Percentiles rank a stretch among this genome's conserved stretches.
These are phyloP conservation scores for Gymnocheta viridis DNA, from an alignment of 2,888 invertebrate genomes.

Conservation along the genomic window DNA sequence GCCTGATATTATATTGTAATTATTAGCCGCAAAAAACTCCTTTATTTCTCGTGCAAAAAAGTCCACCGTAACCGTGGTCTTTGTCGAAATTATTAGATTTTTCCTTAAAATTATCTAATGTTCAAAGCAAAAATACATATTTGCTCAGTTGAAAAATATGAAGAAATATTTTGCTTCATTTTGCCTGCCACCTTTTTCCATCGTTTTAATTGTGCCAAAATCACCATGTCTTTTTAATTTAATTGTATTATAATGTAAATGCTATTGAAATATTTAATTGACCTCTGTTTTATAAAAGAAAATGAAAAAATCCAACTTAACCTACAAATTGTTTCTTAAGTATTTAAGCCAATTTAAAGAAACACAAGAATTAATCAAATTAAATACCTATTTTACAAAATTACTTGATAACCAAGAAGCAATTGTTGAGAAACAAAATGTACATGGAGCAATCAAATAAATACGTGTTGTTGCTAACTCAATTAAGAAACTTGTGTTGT, in stretches of 20 bases:
- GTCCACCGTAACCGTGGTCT: too few species aligned
- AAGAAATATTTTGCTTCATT: too few species aligned
- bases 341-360: conserved; percentile 69
- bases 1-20: too few species aligned
- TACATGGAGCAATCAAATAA: not conserved
- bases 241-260: conserved; percentile 33
- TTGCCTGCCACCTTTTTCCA: too few species aligned
- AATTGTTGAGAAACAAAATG: conserved; percentile 9
- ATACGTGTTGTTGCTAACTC: conserved; percentile 26
- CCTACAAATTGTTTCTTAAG: conserved; percentile 58
- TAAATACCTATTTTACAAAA: conserved; percentile 40
- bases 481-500: not conserved
- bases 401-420: conserved; percentile 45
- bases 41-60: too few species aligned
- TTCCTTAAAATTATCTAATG: too few species aligned
- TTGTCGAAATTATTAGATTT: too few species aligned
- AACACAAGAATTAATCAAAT: conserved; percentile 47
- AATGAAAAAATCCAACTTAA: conserved; percentile 19
- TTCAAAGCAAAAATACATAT: too few species aligned
- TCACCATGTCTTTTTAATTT: not conserved
- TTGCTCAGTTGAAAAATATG: too few species aligned
- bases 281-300: conserved; percentile 37
- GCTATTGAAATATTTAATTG: conserved; percentile 56
- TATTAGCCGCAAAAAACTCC: too few species aligned
- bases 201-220: not conserved